These are phyloP conservation scores for Euschistus heros DNA, from an alignment of 1,140 invertebrate species.

Conservation along the genomic window DNA sequence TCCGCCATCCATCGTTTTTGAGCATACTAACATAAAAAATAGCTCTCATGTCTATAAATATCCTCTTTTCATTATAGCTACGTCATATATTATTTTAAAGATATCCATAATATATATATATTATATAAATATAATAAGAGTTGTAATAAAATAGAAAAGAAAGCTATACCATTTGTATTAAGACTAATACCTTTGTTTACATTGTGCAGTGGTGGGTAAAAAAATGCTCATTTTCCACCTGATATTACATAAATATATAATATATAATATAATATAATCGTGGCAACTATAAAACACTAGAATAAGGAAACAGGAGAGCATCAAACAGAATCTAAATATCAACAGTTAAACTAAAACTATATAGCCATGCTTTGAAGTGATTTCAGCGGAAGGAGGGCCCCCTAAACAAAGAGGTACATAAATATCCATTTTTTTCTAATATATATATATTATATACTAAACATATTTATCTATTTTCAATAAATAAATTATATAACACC, in stretches of 20 bases:
- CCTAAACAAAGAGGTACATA: not conserved
- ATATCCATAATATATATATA: slow-evolving; percentile 29
- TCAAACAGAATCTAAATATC: slow-evolving; percentile 27
- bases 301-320: slow-evolving; percentile 25
- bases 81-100: slow-evolving; percentile 30
- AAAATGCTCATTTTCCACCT: slow-evolving; percentile 28
- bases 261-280: too few species aligned
- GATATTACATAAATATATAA: slow-evolving; percentile 26
- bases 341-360: slow-evolving; percentile 21
- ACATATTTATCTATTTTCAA: slow-evolving; percentile 23
- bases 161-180: slow-evolving; percentile 29
- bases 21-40: slow-evolving; percentile 32
- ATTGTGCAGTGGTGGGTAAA: slow-evolving; percentile 30
- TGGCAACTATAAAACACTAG: slow-evolving; percentile 26
- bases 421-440: slow-evolving; percentile 6
- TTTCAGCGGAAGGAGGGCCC: not conserved
- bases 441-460: slow-evolving; percentile 21
- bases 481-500: slow-evolving; percentile 19
- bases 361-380: slow-evolving; percentile 19
- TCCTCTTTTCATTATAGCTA: slow-evolving; percentile 29
- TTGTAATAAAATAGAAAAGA: slow-evolving; percentile 33
- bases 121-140: slow-evolving; percentile 28
- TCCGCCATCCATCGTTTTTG: slow-evolving; percentile 25
- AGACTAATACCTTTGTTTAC: slow-evolving; percentile 30
- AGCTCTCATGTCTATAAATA: slow-evolving; percentile 31